phyloP scores from a whole-genome alignment of 2,113 vertebrate species.

The Miniopterus natalensis region DNA sequence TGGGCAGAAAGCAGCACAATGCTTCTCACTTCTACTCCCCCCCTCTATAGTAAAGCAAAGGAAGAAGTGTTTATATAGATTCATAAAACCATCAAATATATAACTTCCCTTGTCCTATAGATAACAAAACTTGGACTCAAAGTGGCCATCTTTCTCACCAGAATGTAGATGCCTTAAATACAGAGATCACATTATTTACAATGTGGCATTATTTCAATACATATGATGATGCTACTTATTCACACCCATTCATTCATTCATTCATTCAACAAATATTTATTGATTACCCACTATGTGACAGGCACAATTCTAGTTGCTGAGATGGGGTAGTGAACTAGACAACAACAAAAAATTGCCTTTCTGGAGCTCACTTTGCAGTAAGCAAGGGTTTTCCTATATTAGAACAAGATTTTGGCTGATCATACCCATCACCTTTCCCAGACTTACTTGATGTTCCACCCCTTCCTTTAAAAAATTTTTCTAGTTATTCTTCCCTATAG shows the following conservation, averaged over 20 bases:
- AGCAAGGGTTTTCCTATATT: conserved; percentile 12
- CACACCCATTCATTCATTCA: background rate
- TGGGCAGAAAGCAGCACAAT: background rate
- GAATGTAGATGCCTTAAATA: conserved; percentile 41
- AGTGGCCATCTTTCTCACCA: background rate
- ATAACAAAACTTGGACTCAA: conserved; percentile 12
- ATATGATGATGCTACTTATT: conserved; percentile 7
- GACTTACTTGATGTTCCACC: background rate
- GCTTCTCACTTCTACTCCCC: conserved; percentile 10
- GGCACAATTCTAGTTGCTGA: background rate
- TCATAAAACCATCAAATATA: conserved; percentile 24
- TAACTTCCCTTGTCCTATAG: conserved; percentile 22
- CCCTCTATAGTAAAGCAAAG: background rate
- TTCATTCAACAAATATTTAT: conserved; percentile 4
- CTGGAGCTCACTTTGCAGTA: background rate
- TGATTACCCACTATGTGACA: background rate
- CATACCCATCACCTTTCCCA: conserved; percentile 3
- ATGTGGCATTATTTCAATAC: background rate
- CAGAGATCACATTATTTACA: conserved; percentile 1
- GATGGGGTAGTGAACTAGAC: background rate
- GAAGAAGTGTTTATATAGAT: background rate
- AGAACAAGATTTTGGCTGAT: conserved; percentile 6
- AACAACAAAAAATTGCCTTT: conserved; percentile 23
- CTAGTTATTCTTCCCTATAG: background rate
- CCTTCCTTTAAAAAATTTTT: background rate